Evolutionary conservation across 2,888 invertebrate species (phyloP).

Genomic region (Suillia variegata): DNA sequence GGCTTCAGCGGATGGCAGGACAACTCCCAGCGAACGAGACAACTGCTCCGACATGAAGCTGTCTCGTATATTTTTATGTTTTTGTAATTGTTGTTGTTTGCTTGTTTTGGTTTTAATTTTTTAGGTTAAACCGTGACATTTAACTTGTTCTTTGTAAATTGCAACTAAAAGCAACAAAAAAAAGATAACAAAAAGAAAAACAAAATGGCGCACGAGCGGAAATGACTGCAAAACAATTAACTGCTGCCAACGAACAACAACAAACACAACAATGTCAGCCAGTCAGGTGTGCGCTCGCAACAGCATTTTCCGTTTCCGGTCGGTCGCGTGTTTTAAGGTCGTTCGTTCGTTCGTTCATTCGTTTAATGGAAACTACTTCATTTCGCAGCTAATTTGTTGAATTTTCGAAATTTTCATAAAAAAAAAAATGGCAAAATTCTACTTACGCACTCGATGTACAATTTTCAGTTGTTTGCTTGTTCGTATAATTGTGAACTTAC

Average conservation of each 20-base stretch:
- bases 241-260: too few species aligned
- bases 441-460: too few species aligned
- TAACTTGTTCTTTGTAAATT: neutral
- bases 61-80: neutral
- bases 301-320: neutral
- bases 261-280: neutral
- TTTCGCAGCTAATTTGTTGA: too few species aligned
- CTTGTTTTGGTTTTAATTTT: neutral
- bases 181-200: neutral
- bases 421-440: too few species aligned
- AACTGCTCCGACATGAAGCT: neutral
- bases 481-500: neutral
- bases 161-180: neutral
- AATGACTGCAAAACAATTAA: neutral
- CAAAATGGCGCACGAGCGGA: neutral
- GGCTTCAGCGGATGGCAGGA: neutral
- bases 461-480: too few species aligned
- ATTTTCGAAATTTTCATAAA: too few species aligned
- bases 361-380: too few species aligned
- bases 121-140: neutral
- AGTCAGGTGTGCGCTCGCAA: too few species aligned
- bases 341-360: too few species aligned
- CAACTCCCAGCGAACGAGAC: neutral
- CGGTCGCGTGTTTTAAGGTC: too few species aligned
- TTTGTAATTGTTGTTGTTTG: too few species aligned